A percentile compares a stretch with the other conserved stretches of the same genome.
Evolutionary conservation across 2,113 vertebrate species (phyloP).

Genomic region (Pseudorhombus dupliciocellatus): DNA sequence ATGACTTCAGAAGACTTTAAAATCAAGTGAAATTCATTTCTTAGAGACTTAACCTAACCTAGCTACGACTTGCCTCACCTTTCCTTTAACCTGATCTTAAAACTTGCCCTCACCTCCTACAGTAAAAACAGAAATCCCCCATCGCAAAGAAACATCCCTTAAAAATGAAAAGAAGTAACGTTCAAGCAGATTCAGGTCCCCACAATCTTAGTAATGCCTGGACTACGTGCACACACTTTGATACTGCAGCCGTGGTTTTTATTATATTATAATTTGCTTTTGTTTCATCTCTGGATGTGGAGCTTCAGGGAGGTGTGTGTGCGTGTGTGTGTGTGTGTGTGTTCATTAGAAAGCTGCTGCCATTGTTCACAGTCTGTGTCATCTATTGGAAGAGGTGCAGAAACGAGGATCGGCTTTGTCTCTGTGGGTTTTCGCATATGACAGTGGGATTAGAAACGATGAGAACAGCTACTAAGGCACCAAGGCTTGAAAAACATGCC

Average conservation of each 20-base stretch:
- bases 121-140: too few species aligned
- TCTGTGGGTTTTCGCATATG: conserved; percentile 15
- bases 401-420: conserved; percentile 28
- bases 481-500: background rate
- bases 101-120: too few species aligned
- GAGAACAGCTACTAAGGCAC: background rate
- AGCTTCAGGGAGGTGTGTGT: conserved; percentile 1
- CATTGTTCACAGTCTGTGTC: conserved; percentile 14
- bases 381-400: conserved; percentile 13
- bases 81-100: too few species aligned
- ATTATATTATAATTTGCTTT: conserved; percentile 20
- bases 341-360: conserved; percentile 32
- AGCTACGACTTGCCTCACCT: too few species aligned
- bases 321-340: background rate
- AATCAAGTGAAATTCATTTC: too few species aligned
- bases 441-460: conserved; percentile 21
- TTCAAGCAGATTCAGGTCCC: too few species aligned
- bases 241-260: conserved; percentile 31
- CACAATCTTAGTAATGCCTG: too few species aligned
- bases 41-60: too few species aligned
- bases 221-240: background rate
- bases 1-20: too few species aligned
- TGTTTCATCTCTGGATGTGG: conserved; percentile 30
- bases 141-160: too few species aligned
- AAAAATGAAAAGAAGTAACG: too few species aligned